These are phyloP conservation scores for Thecophora atra DNA, from an alignment of 2,888 invertebrate species.

Conservation along the genomic window DNA sequence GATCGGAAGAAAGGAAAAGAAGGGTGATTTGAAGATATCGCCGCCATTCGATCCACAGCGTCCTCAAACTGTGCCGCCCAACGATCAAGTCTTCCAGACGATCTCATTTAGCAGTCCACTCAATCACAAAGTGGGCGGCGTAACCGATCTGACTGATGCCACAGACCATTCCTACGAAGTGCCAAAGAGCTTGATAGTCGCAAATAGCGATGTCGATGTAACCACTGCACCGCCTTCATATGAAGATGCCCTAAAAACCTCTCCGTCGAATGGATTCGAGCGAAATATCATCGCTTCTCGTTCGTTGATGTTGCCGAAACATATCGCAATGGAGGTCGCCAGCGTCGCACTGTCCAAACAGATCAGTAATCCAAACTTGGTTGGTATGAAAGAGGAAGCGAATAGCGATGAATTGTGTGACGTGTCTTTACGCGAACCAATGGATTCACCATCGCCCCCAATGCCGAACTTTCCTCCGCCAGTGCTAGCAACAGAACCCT, in stretches of 20 bases:
- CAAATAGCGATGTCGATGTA: conserved; percentile 43
- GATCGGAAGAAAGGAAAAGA: conserved; percentile 48
- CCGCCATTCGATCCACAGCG: conserved; percentile 55
- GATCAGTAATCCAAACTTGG: conserved; percentile 43
- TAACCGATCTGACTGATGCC: conserved; percentile 51
- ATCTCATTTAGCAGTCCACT: conserved; percentile 64
- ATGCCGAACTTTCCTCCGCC: conserved; percentile 65
- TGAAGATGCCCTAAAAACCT: conserved; percentile 54
- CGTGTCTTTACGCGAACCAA: conserved; percentile 49
- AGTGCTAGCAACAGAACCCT: conserved; percentile 48
- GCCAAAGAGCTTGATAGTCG: conserved; percentile 53
- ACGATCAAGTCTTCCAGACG: conserved; percentile 62
- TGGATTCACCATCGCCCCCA: conserved; percentile 51
- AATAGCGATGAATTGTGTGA: conserved; percentile 42
- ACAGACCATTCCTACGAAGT: conserved; percentile 60
- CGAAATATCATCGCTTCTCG: conserved; percentile 44
- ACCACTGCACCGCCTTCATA: conserved; percentile 57
- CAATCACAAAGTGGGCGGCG: conserved; percentile 53
- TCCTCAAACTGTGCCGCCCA: conserved; percentile 62
- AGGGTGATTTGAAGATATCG: conserved; percentile 37
- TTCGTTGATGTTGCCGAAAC: conserved; percentile 48
- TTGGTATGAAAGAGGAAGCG: conserved; percentile 35
- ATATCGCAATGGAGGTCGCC: conserved; percentile 49
- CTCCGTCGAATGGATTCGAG: conserved; percentile 31
- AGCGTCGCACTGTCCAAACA: conserved; percentile 44